These are phyloP conservation scores for Lithophane semibrunnea DNA, from an alignment of 2,888 invertebrate species.

Conservation along the genomic window DNA sequence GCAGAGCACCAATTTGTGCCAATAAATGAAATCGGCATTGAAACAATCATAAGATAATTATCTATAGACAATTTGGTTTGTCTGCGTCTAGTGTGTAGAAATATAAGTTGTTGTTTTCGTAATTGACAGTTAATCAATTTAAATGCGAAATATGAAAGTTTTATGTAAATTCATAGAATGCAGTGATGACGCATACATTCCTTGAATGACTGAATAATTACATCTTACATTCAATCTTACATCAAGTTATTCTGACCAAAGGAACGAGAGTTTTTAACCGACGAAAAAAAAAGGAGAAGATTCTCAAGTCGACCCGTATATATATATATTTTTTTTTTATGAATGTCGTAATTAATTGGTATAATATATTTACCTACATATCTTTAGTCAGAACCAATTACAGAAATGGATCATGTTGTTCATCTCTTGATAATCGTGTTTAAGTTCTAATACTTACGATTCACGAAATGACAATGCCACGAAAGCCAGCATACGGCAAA, in stretches of 20 bases:
- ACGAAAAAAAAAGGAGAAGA: too few relatives aligned
- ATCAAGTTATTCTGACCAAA: not conserved
- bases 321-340: too few relatives aligned
- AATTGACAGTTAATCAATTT: conserved; percentile 48
- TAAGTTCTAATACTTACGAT: not conserved
- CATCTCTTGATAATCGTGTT: too few relatives aligned
- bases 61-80: conserved; percentile 62
- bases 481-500: not conserved
- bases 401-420: too few relatives aligned
- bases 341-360: too few relatives aligned
- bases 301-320: too few relatives aligned
- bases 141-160: conserved; percentile 35
- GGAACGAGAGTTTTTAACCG: not conserved
- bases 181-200: conserved; percentile 6
- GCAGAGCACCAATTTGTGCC: conserved; percentile 67
- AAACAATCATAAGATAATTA: conserved; percentile 68
- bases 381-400: too few relatives aligned
- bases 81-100: conserved; percentile 28
- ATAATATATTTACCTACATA: too few relatives aligned
- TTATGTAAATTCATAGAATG: conserved; percentile 8
- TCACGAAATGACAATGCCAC: not conserved
- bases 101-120: conserved; percentile 36
- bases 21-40: conserved; percentile 71
- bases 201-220: conserved; percentile 2
- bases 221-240: not conserved